Evolutionary conservation across 2,797 vertebrate genomes (phyloP), one percentile per base, ranked within the genome.

Genomic region (Rhyacichthys aspro): DNA sequence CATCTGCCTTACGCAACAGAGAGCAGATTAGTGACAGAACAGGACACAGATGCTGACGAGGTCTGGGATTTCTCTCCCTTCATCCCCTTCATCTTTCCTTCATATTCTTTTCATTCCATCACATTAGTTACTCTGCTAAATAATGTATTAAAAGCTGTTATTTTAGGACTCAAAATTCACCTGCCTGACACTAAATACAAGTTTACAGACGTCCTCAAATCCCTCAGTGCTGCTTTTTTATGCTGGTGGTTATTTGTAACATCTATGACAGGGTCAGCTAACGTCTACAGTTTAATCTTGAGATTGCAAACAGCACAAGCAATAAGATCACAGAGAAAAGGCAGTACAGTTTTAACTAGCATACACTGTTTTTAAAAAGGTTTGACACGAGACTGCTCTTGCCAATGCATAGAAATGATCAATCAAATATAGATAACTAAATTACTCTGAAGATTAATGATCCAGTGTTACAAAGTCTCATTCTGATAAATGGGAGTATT

Each of bases 1-100:
- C 59, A 15, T 76, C 45, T 63, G 56, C 55, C 81, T 88, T 83
- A 86, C 23, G 81, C 78, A 90, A 88, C 83, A 72, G 50, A 48
- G 58, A 82, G 60, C 78, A 84, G 84, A 89, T 89, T 89, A 89
- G 62, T 63, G 82, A 72, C 82, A 82, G 87, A 90, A 83, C 83
- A 85, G 83, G 78, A 79, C 81, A 78, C 86, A 88, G 83, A 85
- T 86, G 82, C 74, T 71, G 47, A 60, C 8, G 49, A 79, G 81
- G 73, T 76, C 70, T 75, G 72, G 63, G 76, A 76, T 81, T 78
- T 78, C 62, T 46, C 50, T 46, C 65, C 61, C 53, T 45, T 38
- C 37, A 58, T 53, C 15, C 34, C 9, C 43, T 43, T n/a, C 18
- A 16, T 67, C 49, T 36, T 18, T 55, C 58, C 46, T 54, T 60